phyloP scores from a whole-genome alignment of 2,113 vertebrate species.

The Gobius niger region DNA sequence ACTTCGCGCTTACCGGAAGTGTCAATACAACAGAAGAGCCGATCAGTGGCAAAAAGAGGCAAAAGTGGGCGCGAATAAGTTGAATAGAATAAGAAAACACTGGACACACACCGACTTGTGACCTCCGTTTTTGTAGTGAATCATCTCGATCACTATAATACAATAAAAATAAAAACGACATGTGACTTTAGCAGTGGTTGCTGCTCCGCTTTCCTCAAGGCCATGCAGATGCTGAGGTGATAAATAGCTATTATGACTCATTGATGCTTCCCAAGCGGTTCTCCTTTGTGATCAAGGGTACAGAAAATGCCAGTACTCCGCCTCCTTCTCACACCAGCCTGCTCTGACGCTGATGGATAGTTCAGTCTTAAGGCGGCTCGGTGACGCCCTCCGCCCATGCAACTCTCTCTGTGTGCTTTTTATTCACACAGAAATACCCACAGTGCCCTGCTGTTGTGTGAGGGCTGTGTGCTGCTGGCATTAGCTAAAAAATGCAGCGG shows the following conservation, averaged over 20 bases:
- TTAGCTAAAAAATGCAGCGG: constrained; percentile 40
- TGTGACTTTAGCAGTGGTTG: constrained; percentile 14
- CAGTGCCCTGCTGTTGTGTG: constrained; percentile 33
- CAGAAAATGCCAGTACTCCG: constrained; percentile 48
- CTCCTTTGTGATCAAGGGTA: constrained; percentile 48
- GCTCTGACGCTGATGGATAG: constrained; percentile 49
- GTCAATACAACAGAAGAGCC: too few species aligned
- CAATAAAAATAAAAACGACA: background rate
- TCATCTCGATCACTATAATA: too few species aligned
- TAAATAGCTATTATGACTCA: constrained; percentile 55
- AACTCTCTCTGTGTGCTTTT: constrained; percentile 18
- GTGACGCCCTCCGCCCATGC: constrained; percentile 17
- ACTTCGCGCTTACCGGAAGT: too few species aligned
- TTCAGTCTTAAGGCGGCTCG: constrained; percentile 30
- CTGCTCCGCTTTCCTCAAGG: background rate
- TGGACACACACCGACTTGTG: too few species aligned
- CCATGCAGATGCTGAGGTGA: constrained; percentile 29
- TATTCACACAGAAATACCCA: constrained; percentile 17
- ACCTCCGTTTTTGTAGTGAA: too few species aligned
- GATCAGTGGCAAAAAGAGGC: too few species aligned
- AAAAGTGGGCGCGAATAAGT: too few species aligned
- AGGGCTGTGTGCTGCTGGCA: constrained; percentile 18
- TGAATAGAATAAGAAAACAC: too few species aligned
- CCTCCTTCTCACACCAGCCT: constrained; percentile 15
- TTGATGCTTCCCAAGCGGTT: constrained; percentile 49